These are phyloP conservation scores for Pyxicephalus adspersus DNA, from an alignment of 2,113 vertebrate species.

Conservation along the genomic window DNA sequence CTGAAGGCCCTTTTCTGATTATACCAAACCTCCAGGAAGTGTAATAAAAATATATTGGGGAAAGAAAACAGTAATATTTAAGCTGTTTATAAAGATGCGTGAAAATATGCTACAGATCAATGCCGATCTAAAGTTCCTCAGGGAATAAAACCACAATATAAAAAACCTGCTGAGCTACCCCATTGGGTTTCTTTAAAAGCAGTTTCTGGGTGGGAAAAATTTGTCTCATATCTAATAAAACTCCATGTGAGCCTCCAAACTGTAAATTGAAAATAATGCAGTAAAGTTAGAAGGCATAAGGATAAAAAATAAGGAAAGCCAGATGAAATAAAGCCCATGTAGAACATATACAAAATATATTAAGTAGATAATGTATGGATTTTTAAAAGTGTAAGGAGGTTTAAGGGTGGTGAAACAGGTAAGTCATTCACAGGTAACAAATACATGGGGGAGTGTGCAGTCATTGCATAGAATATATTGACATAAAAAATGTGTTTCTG, in stretches of 20 bases:
- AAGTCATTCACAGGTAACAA: background rate
- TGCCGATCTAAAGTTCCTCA: background rate
- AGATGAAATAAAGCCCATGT: slow-evolving; percentile 17
- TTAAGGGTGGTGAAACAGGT: background rate
- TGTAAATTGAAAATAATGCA: slow-evolving; percentile 20
- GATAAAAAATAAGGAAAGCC: slow-evolving; percentile 26
- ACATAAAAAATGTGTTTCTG: too few species aligned
- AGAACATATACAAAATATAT: slow-evolving; percentile 7
- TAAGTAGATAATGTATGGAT: background rate
- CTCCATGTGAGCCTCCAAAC: slow-evolving; percentile 28
- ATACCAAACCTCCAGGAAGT: slow-evolving; percentile 17
- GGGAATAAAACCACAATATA: slow-evolving; percentile 25
- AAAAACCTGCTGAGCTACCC: background rate
- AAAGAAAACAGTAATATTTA: slow-evolving; percentile 4
- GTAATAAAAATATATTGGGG: slow-evolving; percentile 10
- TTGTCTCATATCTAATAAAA: slow-evolving; percentile 49
- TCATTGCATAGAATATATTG: too few species aligned
- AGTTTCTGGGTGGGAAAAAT: slow-evolving; percentile 43
- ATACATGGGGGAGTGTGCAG: too few species aligned
- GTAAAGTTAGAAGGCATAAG: slow-evolving; percentile 37
- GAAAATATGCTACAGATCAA: slow-evolving; percentile 20
- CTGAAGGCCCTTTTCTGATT: slow-evolving; percentile 20
- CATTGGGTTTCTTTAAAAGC: background rate
- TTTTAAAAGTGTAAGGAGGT: slow-evolving; percentile 2
- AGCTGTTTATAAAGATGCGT: slow-evolving; percentile 1